Conservation (phyloP, 1,140 invertebrate species). For the Trichogramma pretiosum region DNA sequence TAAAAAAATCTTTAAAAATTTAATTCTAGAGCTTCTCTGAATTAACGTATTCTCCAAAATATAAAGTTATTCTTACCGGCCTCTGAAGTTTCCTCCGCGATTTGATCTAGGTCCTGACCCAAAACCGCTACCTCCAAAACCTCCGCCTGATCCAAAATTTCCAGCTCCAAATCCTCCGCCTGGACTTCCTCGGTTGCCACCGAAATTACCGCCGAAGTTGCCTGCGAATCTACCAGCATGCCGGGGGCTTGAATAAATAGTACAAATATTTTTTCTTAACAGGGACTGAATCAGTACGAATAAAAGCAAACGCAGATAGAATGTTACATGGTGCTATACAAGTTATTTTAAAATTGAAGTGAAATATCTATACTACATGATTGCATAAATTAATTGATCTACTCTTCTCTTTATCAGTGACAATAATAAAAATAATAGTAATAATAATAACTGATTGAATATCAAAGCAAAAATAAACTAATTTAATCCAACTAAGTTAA, state of each 20-base stretch:
- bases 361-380: no score
- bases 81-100: constrained; percentile 45
- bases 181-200: constrained; percentile 35
- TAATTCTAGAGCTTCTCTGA: constrained; percentile 15
- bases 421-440: no score
- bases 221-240: constrained; percentile 16
- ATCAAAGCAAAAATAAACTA: no score
- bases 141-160: constrained; percentile 41
- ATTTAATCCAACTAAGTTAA: background rate
- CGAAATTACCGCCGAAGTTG: constrained; percentile 24
- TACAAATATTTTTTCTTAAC: constrained; percentile 8
- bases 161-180: constrained; percentile 33
- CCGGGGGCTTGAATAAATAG: constrained; percentile 16
- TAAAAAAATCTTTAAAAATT: constrained; percentile 11
- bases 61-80: constrained; percentile 35
- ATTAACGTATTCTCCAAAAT: constrained; percentile 8
- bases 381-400: no score
- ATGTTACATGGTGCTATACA: no score
- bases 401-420: no score
- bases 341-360: no score
- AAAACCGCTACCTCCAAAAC: constrained; percentile 39
- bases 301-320: no score
- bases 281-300: constrained; percentile 11
- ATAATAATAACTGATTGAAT: no score
- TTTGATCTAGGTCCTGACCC: constrained; percentile 37